Percentiles rank a stretch among this genome's conserved stretches.
phyloP scores from a whole-genome alignment of 92 coral and sea anemone genomes.

The Umimayanthus chanpuru region DNA sequence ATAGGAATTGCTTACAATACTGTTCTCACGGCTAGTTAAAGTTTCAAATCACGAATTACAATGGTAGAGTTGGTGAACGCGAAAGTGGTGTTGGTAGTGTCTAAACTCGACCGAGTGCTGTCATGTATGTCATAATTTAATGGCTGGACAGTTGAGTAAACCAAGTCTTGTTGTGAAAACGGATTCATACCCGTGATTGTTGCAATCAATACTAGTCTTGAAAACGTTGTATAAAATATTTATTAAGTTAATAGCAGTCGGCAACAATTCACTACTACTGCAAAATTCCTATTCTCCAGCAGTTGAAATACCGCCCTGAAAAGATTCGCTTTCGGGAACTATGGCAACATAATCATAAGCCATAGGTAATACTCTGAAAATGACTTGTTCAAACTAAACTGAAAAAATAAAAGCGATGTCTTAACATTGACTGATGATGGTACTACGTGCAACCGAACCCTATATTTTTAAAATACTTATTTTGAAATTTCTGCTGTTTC shows the following conservation, averaged over 20 bases:
- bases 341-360: constrained; percentile 7
- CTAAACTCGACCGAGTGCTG: neutral
- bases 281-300: neutral
- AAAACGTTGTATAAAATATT: no score
- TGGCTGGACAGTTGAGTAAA: neutral
- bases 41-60: neutral
- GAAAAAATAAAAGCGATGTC: neutral
- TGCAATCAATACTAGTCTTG: no score
- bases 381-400: neutral
- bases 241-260: no score
- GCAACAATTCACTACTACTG: neutral
- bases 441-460: neutral
- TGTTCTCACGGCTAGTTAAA: neutral
- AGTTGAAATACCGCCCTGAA: neutral
- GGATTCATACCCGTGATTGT: neutral
- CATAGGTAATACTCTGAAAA: neutral
- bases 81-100: neutral
- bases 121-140: neutral
- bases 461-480: no score
- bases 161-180: neutral
- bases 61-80: neutral
- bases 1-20: neutral
- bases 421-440: neutral
- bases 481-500: neutral
- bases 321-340: neutral